Conservation (phyloP, 2,797 vertebrate species). For the Clangula hyemalis region DNA sequence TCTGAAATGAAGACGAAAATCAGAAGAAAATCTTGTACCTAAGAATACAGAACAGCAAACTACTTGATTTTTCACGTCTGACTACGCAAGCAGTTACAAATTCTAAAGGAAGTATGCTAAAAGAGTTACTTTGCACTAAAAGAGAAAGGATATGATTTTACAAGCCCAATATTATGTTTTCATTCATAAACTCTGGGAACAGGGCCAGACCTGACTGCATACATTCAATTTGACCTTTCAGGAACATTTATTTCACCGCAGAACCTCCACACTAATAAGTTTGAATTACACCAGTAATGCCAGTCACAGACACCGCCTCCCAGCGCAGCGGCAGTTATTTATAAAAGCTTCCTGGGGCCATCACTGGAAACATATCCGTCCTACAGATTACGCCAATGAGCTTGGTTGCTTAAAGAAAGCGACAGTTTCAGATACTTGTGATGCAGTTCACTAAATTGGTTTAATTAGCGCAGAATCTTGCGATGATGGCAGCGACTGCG, state of each 20-base stretch:
- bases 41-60: constrained; percentile 26
- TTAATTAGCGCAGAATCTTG: neutral
- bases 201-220: constrained; percentile 9
- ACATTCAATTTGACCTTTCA: constrained; percentile 41
- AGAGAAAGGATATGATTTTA: constrained; percentile 47
- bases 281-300: neutral
- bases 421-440: neutral
- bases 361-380: accelerated
- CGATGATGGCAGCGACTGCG: neutral
- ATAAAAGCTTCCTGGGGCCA: neutral
- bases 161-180: constrained; percentile 42
- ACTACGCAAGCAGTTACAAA: constrained; percentile 36
- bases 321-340: neutral
- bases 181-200: constrained; percentile 49
- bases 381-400: neutral
- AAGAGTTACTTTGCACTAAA: constrained; percentile 16
- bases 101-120: constrained; percentile 29
- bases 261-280: neutral
- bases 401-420: neutral
- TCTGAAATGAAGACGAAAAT: neutral
- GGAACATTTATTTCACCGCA: constrained; percentile 33
- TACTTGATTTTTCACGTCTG: constrained; percentile 1
- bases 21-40: constrained; percentile 1
- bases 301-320: neutral
- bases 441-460: neutral